These are phyloP conservation scores for Heliconius charithonia DNA, from an alignment of 2,888 invertebrate genomes.

Conservation along the genomic window DNA sequence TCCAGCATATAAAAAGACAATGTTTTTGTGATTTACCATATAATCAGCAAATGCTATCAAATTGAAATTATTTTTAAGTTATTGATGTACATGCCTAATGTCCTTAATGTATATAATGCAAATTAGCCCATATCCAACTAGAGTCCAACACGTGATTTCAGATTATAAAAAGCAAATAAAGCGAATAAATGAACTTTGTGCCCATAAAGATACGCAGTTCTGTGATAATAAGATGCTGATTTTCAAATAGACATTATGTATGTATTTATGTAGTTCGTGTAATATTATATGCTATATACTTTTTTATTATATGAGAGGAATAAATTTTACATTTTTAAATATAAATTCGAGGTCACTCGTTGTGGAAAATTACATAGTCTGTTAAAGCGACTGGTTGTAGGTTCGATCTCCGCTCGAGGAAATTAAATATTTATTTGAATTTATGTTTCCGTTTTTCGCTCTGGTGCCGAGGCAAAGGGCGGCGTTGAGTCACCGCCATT, in stretches of 20 bases:
- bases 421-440: too few relatives aligned
- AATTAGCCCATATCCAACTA: background rate
- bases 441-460: too few relatives aligned
- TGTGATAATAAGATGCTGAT: constrained; percentile 6
- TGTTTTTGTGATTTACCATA: background rate
- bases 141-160: background rate
- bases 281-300: too few relatives aligned
- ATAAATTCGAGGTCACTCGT: too few relatives aligned
- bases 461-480: too few relatives aligned
- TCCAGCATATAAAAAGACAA: background rate
- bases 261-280: background rate
- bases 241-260: background rate
- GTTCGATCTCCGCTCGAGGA: too few relatives aligned
- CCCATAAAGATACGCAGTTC: constrained; percentile 15
- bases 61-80: background rate
- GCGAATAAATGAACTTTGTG: constrained; percentile 13
- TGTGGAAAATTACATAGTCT: too few relatives aligned
- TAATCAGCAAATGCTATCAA: background rate
- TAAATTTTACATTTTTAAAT: too few relatives aligned
- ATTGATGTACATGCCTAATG: background rate
- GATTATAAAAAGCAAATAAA: constrained; percentile 23
- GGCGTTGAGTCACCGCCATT: too few relatives aligned
- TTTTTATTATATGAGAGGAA: too few relatives aligned
- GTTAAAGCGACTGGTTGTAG: too few relatives aligned
- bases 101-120: background rate